phyloP scores from a whole-genome alignment of 2,888 invertebrate species.

The Ptychoptera albimana region DNA sequence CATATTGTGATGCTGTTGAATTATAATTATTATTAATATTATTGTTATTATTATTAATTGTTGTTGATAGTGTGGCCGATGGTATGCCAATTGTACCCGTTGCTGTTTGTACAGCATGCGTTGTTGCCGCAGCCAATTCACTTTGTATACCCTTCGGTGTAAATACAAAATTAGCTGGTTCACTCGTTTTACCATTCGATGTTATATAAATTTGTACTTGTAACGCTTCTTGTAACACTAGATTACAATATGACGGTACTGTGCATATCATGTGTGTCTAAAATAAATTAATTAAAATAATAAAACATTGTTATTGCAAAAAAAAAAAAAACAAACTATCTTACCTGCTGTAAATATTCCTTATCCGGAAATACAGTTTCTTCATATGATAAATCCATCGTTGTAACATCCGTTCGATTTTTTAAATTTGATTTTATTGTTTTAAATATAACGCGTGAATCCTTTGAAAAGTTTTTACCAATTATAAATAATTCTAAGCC shows the following conservation, averaged over 20 bases:
- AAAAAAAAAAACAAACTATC: constrained; percentile 4
- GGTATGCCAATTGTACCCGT: neutral
- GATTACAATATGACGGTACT: constrained; percentile 58
- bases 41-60: too few relatives aligned
- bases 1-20: constrained; percentile 12
- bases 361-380: constrained; percentile 72
- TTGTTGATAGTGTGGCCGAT: too few relatives aligned
- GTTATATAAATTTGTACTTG: constrained; percentile 61
- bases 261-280: constrained; percentile 80
- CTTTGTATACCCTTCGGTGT: constrained; percentile 38
- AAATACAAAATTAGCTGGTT: constrained; percentile 71
- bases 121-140: constrained; percentile 24
- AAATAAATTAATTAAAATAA: constrained; percentile 14
- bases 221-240: constrained; percentile 49
- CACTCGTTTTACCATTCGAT: constrained; percentile 74
- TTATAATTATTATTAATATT: neutral
- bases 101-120: constrained; percentile 7
- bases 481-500: constrained; percentile 74
- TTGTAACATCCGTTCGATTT: constrained; percentile 20
- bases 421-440: constrained; percentile 20
- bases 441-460: constrained; percentile 70
- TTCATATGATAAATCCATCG: constrained; percentile 49
- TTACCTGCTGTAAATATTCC: constrained; percentile 72
- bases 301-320: constrained; percentile 4
- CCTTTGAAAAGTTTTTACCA: constrained; percentile 85